These are phyloP conservation scores for Tragelaphus strepsiceros DNA, from an alignment of 2,113 vertebrate species.

Conservation along the genomic window DNA sequence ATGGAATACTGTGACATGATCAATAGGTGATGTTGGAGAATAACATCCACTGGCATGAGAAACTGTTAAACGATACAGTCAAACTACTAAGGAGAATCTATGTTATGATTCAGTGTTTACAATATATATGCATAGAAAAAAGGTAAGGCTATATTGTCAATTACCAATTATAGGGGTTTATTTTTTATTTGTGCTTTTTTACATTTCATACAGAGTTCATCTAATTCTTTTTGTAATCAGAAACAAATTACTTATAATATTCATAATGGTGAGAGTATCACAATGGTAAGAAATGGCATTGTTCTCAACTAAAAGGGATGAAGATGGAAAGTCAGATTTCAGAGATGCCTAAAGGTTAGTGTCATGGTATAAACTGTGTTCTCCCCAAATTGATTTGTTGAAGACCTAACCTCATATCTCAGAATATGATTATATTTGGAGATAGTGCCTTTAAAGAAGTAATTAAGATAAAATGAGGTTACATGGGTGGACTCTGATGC, in stretches of 20 bases:
- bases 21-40: neutral
- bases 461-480: neutral
- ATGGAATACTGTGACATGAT: neutral
- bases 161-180: neutral
- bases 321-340: neutral
- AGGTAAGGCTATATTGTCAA: neutral
- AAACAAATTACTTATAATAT: neutral
- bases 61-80: neutral
- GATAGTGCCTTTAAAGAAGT: neutral
- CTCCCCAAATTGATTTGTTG: neutral
- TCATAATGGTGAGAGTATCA: neutral
- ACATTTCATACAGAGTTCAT: neutral
- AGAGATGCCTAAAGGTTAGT: neutral
- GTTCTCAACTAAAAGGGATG: neutral
- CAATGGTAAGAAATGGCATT: neutral
- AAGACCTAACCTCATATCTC: neutral
- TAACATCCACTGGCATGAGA: neutral
- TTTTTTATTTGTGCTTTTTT: neutral
- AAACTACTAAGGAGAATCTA: neutral
- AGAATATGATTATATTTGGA: neutral
- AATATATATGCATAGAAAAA: neutral
- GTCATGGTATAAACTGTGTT: neutral
- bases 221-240: neutral
- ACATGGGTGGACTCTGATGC: neutral
- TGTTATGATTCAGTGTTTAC: neutral